These are phyloP conservation scores for Pyrocoelia pectoralis DNA, from an alignment of 2,888 invertebrate species.

Conservation along the genomic window DNA sequence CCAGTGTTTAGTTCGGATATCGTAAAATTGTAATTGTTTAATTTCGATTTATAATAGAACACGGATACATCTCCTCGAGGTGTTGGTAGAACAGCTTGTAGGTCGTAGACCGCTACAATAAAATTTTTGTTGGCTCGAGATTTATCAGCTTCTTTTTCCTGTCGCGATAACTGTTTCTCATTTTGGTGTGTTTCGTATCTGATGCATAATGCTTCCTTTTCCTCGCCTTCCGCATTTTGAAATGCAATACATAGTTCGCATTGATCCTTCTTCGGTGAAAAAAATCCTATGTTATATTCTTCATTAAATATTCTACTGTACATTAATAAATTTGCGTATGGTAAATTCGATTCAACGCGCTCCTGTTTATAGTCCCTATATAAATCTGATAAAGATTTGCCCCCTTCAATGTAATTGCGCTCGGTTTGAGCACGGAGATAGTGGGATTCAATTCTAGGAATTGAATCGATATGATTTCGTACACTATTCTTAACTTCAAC, in stretches of 20 bases:
- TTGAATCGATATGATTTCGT: constrained; percentile 42
- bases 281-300: constrained; percentile 12
- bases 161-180: constrained; percentile 33
- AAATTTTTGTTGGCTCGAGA: constrained; percentile 5
- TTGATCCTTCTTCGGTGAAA: constrained; percentile 25
- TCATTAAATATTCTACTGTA: constrained; percentile 20
- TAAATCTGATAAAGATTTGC: constrained; percentile 39
- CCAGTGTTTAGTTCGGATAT: constrained; percentile 6
- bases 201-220: constrained; percentile 12
- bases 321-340: constrained; percentile 17
- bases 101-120: constrained; percentile 19
- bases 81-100: constrained; percentile 37
- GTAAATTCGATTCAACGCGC: constrained; percentile 12
- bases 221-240: constrained; percentile 13
- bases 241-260: constrained; percentile 15
- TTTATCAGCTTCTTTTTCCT: constrained; percentile 36
- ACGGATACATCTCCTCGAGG: constrained; percentile 30
- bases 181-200: constrained; percentile 27
- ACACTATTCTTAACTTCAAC: constrained; percentile 37
- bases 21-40: no score
- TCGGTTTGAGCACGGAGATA: constrained; percentile 40
- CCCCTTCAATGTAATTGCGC: constrained; percentile 45
- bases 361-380: constrained; percentile 40
- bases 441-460: constrained; percentile 46
- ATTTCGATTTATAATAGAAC: constrained; percentile 40